These are phyloP conservation scores for Peribatodes rhomboidaria DNA, from an alignment of 2,888 invertebrate genomes.

Conservation along the genomic window DNA sequence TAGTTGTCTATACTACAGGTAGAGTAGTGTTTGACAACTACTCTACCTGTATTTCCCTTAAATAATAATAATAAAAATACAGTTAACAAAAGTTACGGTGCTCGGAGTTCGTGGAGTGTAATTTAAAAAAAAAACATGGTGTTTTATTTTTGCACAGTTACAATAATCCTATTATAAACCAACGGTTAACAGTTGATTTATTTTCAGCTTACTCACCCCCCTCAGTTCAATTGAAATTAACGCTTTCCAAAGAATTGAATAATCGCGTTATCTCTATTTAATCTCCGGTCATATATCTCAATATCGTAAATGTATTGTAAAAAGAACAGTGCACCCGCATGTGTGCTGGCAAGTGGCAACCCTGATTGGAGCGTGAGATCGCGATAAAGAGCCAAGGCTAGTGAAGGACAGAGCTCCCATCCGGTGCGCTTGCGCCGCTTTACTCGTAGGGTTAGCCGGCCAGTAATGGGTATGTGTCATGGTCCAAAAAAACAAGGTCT, in stretches of 20 bases:
- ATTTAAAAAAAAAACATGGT: no score
- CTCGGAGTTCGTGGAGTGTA: no score
- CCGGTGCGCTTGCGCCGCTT: slow-evolving; percentile 44
- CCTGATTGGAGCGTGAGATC: slow-evolving; percentile 64
- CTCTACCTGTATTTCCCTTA: no score
- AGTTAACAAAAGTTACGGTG: no score
- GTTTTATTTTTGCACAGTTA: no score
- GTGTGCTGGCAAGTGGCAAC: slow-evolving; percentile 59
- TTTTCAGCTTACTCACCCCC: not conserved
- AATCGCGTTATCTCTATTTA: slow-evolving; percentile 2
- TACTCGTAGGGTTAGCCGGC: slow-evolving; percentile 15
- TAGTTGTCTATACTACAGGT: no score
- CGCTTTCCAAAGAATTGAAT: not conserved
- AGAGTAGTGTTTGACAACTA: no score
- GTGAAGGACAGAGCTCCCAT: slow-evolving; percentile 80
- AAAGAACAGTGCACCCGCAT: slow-evolving; percentile 64
- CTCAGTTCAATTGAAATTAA: not conserved
- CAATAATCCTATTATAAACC: no score
- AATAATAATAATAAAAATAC: no score
- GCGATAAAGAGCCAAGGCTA: slow-evolving; percentile 75
- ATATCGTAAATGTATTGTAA: slow-evolving; percentile 53
- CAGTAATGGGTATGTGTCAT: no score
- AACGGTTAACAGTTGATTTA: not conserved
- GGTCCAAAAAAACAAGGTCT: no score
- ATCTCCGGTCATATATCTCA: slow-evolving; percentile 40